Conservation (phyloP, 1,140 invertebrate genomes). For the Pissodes strobi region DNA sequence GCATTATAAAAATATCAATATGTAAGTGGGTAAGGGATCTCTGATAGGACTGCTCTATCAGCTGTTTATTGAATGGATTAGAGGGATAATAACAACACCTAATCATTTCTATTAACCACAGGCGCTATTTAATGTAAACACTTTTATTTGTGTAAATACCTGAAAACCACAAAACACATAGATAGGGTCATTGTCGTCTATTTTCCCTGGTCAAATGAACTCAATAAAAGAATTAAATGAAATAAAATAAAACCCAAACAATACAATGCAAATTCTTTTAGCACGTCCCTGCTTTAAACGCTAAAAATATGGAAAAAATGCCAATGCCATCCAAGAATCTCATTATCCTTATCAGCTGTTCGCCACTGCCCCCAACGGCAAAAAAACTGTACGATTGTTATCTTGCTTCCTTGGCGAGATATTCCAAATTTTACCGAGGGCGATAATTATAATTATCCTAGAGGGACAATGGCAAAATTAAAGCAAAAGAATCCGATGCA, state of each 20-base stretch:
- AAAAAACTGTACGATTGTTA: not conserved
- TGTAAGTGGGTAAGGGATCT: too few relatives aligned
- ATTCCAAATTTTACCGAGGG: not conserved
- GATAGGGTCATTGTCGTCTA: too few relatives aligned
- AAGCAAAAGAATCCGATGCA: slow-evolving; percentile 11
- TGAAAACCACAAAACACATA: too few relatives aligned
- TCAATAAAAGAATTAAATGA: not conserved
- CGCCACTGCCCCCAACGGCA: not conserved
- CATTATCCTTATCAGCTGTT: slow-evolving; percentile 19
- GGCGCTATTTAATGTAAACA: too few relatives aligned
- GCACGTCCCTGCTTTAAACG: not conserved
- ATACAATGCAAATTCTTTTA: not conserved
- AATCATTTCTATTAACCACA: too few relatives aligned
- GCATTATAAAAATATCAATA: too few relatives aligned
- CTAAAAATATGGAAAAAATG: slow-evolving; percentile 1
- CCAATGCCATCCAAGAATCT: not conserved
- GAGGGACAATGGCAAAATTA: not conserved
- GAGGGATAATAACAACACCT: too few relatives aligned
- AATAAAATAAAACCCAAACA: not conserved
- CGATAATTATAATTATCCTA: not conserved
- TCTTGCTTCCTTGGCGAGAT: not conserved
- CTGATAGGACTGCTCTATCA: too few relatives aligned
- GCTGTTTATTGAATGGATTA: too few relatives aligned
- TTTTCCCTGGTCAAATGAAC: too few relatives aligned
- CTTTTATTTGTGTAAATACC: too few relatives aligned